Evolutionary conservation across 2,113 vertebrate species (phyloP).

Genomic region (Thryonomys swinderianus): DNA sequence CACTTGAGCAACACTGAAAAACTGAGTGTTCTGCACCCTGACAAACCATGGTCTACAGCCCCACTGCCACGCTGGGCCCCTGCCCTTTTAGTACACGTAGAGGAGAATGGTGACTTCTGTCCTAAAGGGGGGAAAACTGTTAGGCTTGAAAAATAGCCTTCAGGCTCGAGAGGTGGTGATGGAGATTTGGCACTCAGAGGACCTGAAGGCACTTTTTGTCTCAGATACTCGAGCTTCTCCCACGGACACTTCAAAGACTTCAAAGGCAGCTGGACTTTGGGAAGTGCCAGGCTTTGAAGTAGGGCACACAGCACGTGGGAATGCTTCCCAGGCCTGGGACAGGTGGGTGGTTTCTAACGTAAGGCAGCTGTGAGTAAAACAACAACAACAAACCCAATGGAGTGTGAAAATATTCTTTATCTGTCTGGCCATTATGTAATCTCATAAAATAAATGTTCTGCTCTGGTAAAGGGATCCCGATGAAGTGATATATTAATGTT

Average conservation of each 20-base stretch:
- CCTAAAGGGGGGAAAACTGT: not conserved
- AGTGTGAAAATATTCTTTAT: not conserved
- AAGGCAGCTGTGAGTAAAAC: conserved; percentile 6
- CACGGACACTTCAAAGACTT: conserved; percentile 69
- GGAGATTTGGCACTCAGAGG: conserved; percentile 44
- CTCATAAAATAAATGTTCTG: conserved; percentile 32
- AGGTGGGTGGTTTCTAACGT: conserved; percentile 47
- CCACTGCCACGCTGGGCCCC: not conserved
- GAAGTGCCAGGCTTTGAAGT: conserved; percentile 60
- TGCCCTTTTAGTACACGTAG: not conserved
- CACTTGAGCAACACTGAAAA: not conserved
- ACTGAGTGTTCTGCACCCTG: not conserved
- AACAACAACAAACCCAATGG: not conserved
- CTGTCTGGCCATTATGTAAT: not conserved
- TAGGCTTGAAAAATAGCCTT: conserved; percentile 25
- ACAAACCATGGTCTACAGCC: not conserved
- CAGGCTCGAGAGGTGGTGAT: conserved; percentile 29
- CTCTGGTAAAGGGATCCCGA: not conserved
- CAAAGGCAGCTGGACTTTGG: conserved; percentile 49
- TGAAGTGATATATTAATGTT: not conserved
- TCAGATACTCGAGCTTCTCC: conserved; percentile 51
- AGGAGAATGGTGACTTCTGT: not conserved
- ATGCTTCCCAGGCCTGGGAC: not conserved
- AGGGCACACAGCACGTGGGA: conserved; percentile 20
- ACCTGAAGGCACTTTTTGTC: conserved; percentile 8